These are phyloP conservation scores for Callosobruchus maculatus DNA, from an alignment of 2,888 invertebrate species.

Conservation along the genomic window DNA sequence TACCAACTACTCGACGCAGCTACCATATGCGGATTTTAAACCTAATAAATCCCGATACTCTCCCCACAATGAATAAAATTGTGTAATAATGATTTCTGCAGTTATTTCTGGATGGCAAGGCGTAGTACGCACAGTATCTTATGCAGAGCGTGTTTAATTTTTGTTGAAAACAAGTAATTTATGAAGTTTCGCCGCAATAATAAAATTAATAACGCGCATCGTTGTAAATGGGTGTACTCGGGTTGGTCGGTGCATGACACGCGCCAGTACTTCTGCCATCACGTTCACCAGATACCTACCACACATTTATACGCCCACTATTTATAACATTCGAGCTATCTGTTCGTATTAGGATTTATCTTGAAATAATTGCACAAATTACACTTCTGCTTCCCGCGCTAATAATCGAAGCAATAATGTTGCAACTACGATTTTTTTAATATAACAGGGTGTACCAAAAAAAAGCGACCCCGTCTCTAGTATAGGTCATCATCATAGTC, in stretches of 20 bases:
- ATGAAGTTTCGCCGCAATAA: not conserved
- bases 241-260: not conserved
- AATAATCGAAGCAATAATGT: too few species aligned
- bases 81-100: not conserved
- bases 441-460: too few species aligned
- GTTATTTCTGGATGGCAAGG: not conserved
- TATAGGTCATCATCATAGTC: too few species aligned
- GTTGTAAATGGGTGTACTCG: not conserved
- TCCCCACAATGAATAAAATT: too few species aligned
- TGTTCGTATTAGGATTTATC: too few species aligned
- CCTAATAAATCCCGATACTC: too few species aligned
- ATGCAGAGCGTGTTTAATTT: not conserved
- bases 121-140: not conserved
- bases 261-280: not conserved
- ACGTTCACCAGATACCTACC: not conserved
- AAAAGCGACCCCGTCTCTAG: too few species aligned
- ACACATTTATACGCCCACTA: not conserved
- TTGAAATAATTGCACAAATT: too few species aligned
- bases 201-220: not conserved
- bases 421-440: too few species aligned
- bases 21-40: too few species aligned
- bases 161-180: not conserved
- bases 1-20: too few species aligned
- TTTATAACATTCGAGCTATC: not conserved
- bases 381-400: too few species aligned